phyloP scores from a whole-genome alignment of 2,888 invertebrate genomes.

The Minunthozetes semirufus region DNA sequence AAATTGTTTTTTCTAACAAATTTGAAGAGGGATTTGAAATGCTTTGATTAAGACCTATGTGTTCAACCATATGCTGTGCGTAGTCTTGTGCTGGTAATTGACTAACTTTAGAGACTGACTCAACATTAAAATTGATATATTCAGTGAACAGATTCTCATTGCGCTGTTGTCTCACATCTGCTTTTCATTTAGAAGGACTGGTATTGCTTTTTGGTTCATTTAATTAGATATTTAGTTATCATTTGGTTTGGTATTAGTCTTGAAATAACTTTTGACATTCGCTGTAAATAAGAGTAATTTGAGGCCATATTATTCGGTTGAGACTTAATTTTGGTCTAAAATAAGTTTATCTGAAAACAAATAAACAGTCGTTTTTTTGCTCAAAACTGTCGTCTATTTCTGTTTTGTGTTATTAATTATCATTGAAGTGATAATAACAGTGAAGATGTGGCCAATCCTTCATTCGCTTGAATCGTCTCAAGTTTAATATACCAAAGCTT shows the following conservation, averaged over 20 bases:
- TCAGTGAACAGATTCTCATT: not conserved
- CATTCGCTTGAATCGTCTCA: not conserved
- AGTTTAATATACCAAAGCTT: not conserved
- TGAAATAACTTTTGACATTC: constrained; percentile 29
- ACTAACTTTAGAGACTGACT: not conserved
- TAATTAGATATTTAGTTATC: constrained; percentile 21
- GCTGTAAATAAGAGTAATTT: not conserved
- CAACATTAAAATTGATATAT: not conserved
- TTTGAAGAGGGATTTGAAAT: not conserved
- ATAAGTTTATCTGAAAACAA: constrained; percentile 14
- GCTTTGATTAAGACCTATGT: not conserved
- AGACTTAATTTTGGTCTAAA: not conserved
- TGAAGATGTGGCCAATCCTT: constrained; percentile 15
- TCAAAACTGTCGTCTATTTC: not conserved
- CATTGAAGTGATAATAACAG: not conserved
- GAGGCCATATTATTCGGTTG: constrained; percentile 6
- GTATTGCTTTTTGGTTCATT: constrained; percentile 2
- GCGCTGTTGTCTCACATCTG: constrained; percentile 15
- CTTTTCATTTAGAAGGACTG: constrained; percentile 11
- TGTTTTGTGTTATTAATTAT: constrained; percentile 10
- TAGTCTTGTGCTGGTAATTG: not conserved
- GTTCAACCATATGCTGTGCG: not conserved
- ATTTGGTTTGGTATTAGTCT: constrained; percentile 17
- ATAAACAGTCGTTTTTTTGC: not conserved
- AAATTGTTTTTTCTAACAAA: too few species aligned